Base-by-base conservation (phyloP, 2,888 invertebrate species). In the Gari tellinella region DNA sequence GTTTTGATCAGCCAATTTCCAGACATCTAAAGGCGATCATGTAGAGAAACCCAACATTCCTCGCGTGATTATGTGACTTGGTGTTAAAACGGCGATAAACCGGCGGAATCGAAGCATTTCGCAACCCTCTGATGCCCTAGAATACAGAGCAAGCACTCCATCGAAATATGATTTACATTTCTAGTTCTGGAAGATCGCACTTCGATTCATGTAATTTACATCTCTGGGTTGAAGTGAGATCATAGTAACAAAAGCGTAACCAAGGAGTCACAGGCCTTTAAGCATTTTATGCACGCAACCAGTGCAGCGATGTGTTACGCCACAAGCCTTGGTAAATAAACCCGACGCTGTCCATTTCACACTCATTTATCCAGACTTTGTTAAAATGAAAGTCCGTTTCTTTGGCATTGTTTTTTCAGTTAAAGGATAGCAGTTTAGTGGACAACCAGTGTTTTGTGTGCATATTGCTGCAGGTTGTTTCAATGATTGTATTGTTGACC, bases 181-280 rank as follows among this genome's bases (percentile, higher is more conserved):
- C 55, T 45, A 38, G 76, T 74, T 67, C 58, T 80, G 79, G 75
- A 49, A 77, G 60, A 76, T 38, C 62, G 48, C 84, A 70, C 80
- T 62, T 82, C 67, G 84, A 84, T 84, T 79, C 84, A 72, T 79
- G 77, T 77, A 81, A 84, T 84, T 84, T 80, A 57, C 69, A 53
- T 69, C 58, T 56, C 68, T 57, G 55, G 49, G 64, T 48, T 63
- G 38, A 37, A 45, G 38, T 57, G 43, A 40, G 45, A 64, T 51
- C 63, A 53, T 45, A 49, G 66, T 56, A 63, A 72, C 64, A 67
- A 70, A 67, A 51, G 60, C 76, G 72, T 72, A 64, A 61, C 67
- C 66, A 66, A 61, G 55, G 55, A 57, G 63, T 61, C 51, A 60
- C 37, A 64, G 48, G 43, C 52, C 49, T 63, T 65, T 45, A 62